phyloP scores from a whole-genome alignment of 2,113 vertebrate genomes.

The Colinus virginianus region DNA sequence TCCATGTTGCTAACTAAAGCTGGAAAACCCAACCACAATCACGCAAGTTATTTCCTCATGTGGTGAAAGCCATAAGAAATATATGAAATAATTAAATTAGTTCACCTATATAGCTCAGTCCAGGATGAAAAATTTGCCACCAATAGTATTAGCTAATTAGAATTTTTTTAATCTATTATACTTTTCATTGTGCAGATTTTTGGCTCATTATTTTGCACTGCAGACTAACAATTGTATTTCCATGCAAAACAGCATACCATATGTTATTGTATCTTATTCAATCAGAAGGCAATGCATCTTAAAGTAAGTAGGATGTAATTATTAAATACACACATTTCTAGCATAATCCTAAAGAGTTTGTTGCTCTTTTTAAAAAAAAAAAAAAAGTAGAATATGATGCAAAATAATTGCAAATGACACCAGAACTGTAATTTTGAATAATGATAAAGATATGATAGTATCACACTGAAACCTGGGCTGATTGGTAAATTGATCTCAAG shows the following conservation, averaged over 20 bases:
- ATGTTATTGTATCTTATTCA: neutral
- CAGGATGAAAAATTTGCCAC: neutral
- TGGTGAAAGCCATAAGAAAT: constrained; percentile 18
- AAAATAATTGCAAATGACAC: neutral
- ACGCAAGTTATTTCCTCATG: neutral
- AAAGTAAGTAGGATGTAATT: neutral
- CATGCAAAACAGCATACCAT: neutral
- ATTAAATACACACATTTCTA: neutral
- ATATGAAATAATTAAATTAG: neutral
- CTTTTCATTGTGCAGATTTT: neutral
- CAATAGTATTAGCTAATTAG: neutral
- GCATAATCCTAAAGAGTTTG: neutral
- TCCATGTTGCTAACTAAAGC: neutral
- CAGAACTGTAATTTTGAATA: neutral
- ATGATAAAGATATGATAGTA: neutral
- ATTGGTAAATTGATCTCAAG: neutral
- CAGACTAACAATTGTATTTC: neutral
- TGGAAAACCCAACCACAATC: neutral
- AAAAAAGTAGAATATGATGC: neutral
- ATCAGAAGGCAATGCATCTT: neutral
- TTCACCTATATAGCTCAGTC: neutral
- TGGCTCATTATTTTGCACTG: neutral
- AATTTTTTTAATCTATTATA: neutral
- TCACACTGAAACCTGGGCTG: neutral
- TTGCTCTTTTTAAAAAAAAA: neutral